phyloP scores from a whole-genome alignment of 2,113 vertebrate species.

The Myrmophylax atrothorax region DNA sequence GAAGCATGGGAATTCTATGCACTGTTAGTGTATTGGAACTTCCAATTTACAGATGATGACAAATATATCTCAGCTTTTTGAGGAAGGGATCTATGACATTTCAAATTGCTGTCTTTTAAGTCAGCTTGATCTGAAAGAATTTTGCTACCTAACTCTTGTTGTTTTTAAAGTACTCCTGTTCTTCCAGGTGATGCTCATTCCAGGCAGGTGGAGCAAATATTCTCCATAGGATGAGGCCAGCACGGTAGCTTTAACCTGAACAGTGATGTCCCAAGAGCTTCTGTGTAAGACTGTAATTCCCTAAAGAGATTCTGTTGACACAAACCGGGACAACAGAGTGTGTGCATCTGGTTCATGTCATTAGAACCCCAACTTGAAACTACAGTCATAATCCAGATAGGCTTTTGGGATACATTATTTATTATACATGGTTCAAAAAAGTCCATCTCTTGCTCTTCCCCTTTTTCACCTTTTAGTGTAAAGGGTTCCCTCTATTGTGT shows the following conservation, averaged over 20 bases:
- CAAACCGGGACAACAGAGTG: conserved; percentile 23
- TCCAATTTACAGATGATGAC: conserved; percentile 85
- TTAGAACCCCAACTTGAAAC: conserved; percentile 53
- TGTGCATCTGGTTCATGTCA: conserved; percentile 43
- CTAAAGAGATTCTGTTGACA: conserved; percentile 64
- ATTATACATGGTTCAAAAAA: conserved; percentile 65
- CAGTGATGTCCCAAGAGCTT: conserved; percentile 57
- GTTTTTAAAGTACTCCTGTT: conserved; percentile 71
- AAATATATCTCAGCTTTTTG: conserved; percentile 79
- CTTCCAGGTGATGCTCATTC: conserved; percentile 82
- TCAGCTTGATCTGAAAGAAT: conserved; percentile 76
- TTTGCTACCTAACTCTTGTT: conserved; percentile 77
- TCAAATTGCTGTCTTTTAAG: conserved; percentile 81
- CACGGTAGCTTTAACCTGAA: conserved; percentile 79
- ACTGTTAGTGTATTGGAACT: conserved; percentile 87
- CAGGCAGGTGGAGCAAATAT: conserved; percentile 78
- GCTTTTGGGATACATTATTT: conserved; percentile 60
- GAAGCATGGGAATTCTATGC: conserved; percentile 90
- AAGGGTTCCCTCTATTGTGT: conserved; percentile 2
- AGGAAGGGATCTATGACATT: conserved; percentile 85
- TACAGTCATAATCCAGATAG: conserved; percentile 21
- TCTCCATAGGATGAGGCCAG: conserved; percentile 79
- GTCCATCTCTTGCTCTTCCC: not conserved
- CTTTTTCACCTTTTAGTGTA: not conserved
- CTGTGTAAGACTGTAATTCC: conserved; percentile 70